Evolutionary conservation across 2,797 vertebrate species (phyloP).

Genomic region (Lagorchestes hirsutus): DNA sequence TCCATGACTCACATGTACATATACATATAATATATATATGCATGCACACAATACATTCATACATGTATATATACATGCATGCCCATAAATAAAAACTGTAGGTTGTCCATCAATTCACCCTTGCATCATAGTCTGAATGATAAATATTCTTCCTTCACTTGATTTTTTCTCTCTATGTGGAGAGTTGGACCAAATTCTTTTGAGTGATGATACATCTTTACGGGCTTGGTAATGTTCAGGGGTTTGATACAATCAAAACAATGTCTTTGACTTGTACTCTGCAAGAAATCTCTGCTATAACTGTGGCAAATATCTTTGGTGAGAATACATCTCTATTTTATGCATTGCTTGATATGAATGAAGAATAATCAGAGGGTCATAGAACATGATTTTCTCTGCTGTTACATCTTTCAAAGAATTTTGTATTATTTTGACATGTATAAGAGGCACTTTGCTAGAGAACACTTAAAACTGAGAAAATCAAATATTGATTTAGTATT

Average conservation of each 20-base stretch:
- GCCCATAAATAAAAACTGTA: background rate
- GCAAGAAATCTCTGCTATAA: background rate
- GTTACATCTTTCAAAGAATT: background rate
- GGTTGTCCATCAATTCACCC: background rate
- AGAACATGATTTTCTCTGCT: background rate
- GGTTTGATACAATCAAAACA: background rate
- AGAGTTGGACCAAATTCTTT: background rate
- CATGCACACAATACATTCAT: too few relatives aligned
- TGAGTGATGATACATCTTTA: background rate
- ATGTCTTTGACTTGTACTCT: background rate
- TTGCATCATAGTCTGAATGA: background rate
- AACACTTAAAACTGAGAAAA: background rate
- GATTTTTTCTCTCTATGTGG: background rate
- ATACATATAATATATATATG: too few relatives aligned
- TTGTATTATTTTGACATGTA: background rate
- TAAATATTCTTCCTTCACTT: background rate
- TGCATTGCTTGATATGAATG: background rate
- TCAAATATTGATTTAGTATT: background rate
- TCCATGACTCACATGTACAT: too few relatives aligned
- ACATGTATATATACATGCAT: background rate
- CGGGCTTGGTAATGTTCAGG: background rate
- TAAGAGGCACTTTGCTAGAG: background rate
- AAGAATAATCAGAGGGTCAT: background rate
- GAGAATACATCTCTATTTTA: background rate
- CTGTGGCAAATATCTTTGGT: background rate